These are phyloP conservation scores for Catalaphyllia jardinei DNA, from an alignment of 64 coral and sea anemone genomes.

Conservation along the genomic window DNA sequence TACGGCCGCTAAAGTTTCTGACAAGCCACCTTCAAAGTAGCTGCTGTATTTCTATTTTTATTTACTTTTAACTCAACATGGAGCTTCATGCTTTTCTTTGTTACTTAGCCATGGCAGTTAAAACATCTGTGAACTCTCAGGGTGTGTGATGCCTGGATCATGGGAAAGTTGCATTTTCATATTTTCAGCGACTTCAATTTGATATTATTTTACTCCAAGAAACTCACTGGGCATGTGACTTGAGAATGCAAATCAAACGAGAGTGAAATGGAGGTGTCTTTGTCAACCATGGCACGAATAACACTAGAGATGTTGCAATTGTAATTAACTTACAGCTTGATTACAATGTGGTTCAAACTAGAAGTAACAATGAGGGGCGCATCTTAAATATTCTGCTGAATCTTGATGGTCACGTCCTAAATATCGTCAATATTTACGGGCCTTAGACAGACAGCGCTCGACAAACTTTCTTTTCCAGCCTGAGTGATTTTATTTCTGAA, in stretches of 20 bases:
- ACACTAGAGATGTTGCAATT: neutral
- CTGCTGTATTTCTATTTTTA: too few species aligned
- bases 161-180: neutral
- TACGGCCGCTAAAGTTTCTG: too few species aligned
- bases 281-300: neutral
- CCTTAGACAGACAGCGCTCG: neutral
- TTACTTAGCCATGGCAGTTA: neutral
- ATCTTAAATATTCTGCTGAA: neutral
- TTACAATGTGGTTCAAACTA: neutral
- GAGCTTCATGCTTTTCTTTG: too few species aligned
- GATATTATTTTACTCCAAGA: conserved; percentile 36
- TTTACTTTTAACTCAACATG: too few species aligned
- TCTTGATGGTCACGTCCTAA: neutral
- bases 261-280: neutral
- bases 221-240: conserved; percentile 18
- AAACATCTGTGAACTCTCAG: neutral
- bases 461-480: neutral
- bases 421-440: conserved; percentile 7
- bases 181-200: neutral
- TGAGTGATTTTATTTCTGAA: neutral
- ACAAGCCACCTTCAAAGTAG: too few species aligned
- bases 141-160: neutral
- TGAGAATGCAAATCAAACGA: neutral
- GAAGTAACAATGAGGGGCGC: neutral
- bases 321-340: neutral